Percentiles rank a stretch among this genome's conserved stretches.
These are phyloP conservation scores for Dendrophyllia cribrosa DNA, from an alignment of 64 coral and sea anemone species.

Conservation along the genomic window DNA sequence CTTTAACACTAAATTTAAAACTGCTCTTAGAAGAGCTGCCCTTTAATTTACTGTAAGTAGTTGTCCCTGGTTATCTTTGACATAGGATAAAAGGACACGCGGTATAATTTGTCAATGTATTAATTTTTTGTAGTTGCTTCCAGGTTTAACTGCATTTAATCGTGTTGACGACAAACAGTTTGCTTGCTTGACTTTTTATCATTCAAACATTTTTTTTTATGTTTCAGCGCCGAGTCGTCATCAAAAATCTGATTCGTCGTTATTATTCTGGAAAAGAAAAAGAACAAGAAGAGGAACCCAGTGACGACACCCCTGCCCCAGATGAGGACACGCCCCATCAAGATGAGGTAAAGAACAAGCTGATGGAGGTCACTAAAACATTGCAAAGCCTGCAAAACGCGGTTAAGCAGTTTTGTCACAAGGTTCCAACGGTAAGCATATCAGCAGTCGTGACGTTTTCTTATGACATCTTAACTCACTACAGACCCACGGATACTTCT, in stretches of 20 bases:
- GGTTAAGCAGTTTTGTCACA: neutral
- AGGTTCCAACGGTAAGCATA: neutral
- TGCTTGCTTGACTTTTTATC: neutral
- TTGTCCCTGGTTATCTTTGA: too few relatives aligned
- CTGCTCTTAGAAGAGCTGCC: too few relatives aligned
- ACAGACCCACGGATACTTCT: too few relatives aligned
- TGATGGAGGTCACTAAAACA: constrained; percentile 35
- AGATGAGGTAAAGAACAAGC: constrained; percentile 1
- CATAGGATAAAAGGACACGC: too few relatives aligned
- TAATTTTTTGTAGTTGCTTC: too few relatives aligned
- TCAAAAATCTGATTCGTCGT: constrained; percentile 49
- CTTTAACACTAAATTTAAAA: too few relatives aligned
- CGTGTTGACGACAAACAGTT: neutral
- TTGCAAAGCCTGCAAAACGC: constrained; percentile 15
- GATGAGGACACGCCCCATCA: neutral
- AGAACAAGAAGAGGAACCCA: neutral
- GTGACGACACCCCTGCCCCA: neutral
- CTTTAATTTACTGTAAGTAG: too few relatives aligned
- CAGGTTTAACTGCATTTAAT: too few relatives aligned
- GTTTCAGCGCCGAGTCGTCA: constrained; percentile 30
- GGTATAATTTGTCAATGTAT: too few relatives aligned
- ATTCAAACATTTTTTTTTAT: neutral
- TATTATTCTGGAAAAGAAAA: constrained; percentile 43
- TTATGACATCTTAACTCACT: too few relatives aligned
- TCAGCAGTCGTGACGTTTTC: neutral